Evolutionary conservation across 2,888 invertebrate genomes (phyloP).

Genomic region (Theretra japonica): DNA sequence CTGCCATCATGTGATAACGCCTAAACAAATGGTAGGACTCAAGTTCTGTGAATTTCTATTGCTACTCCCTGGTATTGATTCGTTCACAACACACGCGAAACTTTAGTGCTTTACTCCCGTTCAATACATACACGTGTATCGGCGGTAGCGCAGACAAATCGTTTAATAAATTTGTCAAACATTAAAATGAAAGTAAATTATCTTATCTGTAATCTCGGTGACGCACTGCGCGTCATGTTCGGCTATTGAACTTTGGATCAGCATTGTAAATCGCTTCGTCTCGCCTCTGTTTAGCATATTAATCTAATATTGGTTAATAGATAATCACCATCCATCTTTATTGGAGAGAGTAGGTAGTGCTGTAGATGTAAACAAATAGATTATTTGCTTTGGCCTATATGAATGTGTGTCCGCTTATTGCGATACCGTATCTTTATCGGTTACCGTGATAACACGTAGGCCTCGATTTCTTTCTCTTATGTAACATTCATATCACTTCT

Average conservation of each 20-base stretch:
- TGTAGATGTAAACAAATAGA: conserved; percentile 10
- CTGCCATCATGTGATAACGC: neutral
- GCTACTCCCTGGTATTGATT: neutral
- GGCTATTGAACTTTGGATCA: conserved; percentile 57
- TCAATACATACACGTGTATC: neutral
- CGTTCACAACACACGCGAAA: neutral
- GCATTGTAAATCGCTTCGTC: conserved; percentile 46
- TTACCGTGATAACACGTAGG: neutral
- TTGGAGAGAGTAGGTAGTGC: conserved; percentile 27
- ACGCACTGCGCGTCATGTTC: conserved; percentile 53
- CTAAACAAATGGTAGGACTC: neutral
- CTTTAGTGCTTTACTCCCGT: neutral
- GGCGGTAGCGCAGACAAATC: neutral
- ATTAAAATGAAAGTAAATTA: conserved; percentile 30
- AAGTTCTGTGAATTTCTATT: neutral
- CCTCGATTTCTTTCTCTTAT: conserved; percentile 23
- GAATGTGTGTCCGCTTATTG: neutral
- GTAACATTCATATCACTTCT: conserved; percentile 9
- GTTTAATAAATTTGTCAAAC: conserved; percentile 22
- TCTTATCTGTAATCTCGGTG: conserved; percentile 35
- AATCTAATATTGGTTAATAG: conserved; percentile 47
- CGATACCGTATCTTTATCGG: neutral
- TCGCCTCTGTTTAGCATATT: conserved; percentile 45
- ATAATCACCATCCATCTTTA: conserved; percentile 39
- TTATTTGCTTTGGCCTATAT: conserved; percentile 7